phyloP scores from a whole-genome alignment of 2,888 invertebrate genomes.

The Atherix ibis region DNA sequence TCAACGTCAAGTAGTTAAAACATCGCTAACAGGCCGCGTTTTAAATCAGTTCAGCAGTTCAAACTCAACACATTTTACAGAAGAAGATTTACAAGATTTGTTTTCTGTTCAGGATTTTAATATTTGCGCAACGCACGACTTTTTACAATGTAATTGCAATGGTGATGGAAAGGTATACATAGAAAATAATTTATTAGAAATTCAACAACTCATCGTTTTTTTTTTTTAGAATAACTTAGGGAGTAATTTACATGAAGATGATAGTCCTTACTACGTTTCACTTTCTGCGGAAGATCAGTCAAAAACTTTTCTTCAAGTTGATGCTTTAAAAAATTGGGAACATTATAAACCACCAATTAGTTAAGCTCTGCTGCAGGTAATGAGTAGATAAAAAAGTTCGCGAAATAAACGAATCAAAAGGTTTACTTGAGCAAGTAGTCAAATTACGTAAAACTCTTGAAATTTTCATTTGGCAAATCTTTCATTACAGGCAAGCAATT shows the following conservation, averaged over 20 bases:
- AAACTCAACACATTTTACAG: constrained; percentile 33
- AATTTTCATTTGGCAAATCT: no score
- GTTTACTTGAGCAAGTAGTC: no score
- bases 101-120: constrained; percentile 36
- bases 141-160: constrained; percentile 40
- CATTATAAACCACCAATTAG: constrained; percentile 14
- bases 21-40: constrained; percentile 43
- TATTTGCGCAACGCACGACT: constrained; percentile 42
- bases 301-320: no score
- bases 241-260: constrained; percentile 2
- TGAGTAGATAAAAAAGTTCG: no score
- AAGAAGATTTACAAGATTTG: constrained; percentile 44
- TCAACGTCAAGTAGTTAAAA: constrained; percentile 51
- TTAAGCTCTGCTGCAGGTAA: constrained; percentile 11
- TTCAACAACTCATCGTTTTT: neutral
- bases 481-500: no score
- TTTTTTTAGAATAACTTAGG: neutral
- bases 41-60: constrained; percentile 35
- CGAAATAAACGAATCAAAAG: no score
- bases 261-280: constrained; percentile 5
- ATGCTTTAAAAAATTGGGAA: no score
- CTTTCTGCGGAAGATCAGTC: neutral
- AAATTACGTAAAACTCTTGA: no score
- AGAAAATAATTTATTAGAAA: neutral
- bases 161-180: constrained; percentile 24